Evolutionary conservation across 2,888 invertebrate species (phyloP), one percentile per base, ranked within the genome.

Genomic region (Corbicula japonica): DNA sequence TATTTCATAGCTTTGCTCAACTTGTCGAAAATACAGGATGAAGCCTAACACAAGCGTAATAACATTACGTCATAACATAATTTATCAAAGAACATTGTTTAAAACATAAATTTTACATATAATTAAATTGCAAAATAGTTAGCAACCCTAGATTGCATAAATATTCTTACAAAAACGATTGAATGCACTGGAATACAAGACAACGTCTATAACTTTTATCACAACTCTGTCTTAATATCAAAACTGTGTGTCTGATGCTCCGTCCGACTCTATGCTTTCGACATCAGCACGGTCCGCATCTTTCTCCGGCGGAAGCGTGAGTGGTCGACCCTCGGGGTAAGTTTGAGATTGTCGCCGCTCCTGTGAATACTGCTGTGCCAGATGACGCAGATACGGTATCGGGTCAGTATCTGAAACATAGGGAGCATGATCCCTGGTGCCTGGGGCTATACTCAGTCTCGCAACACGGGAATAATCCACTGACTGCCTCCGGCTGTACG

Each of bases 321-420:
- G 44, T 5, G 81, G 79, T 12, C 81, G 78, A 5, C 78, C 78
- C n/a, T 85, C 83, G 15, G 80, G 69, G 32, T 62, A 76, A 0
- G 72, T 68, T 28, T 79, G 78, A 3, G 85, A 80, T 30, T 65
- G 69, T 12, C 81, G 75, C 30, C 81, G 61, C 28, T 80, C 73
- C 46, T 80, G 77, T 18, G 80, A 78, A 66, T 78, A 76, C 15
- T 77, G 76, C 15, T 74, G 69, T 18, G 80, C 73, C 18, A 80
- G 66, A 69, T 80, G 80, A n/a, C 80, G 58, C 26, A 83, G 38
- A 63, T 83, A 85, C 4, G 84, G 85, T 28, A 87, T 83, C 1
- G 89, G 85, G 48, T 91, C 91, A 1, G 88, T 78, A 38, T 91
- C 91, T 1, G 91, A 86, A 83, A 90, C 90, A 78, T 90, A 91